Percentiles rank a stretch among this genome's conserved stretches.
Evolutionary conservation across 2,113 vertebrate genomes (phyloP).

Genomic region (Prinia subflava): DNA sequence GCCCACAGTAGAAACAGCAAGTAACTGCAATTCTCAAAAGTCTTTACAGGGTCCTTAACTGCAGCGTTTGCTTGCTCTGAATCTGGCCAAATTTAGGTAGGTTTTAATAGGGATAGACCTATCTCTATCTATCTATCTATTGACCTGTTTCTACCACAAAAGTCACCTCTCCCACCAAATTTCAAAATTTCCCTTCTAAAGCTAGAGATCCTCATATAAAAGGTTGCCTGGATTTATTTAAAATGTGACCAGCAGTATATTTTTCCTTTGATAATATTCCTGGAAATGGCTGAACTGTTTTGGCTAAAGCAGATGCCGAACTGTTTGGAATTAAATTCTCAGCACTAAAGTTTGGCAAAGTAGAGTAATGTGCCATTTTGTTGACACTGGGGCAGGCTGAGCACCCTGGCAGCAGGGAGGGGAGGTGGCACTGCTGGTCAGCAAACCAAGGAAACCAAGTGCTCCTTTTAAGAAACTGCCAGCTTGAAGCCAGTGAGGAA

Average conservation of each 20-base stretch:
- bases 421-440: not conserved
- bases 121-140: too few relatives aligned
- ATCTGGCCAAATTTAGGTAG: not conserved
- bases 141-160: not conserved
- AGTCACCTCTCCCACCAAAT: not conserved
- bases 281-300: not conserved
- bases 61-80: not conserved
- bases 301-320: not conserved
- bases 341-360: not conserved
- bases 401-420: not conserved
- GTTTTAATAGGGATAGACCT: not conserved
- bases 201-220: not conserved
- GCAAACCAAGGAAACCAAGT: not conserved
- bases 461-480: not conserved
- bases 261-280: slow-evolving; percentile 4
- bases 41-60: not conserved
- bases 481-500: not conserved
- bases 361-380: not conserved
- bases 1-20: not conserved
- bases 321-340: not conserved
- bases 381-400: not conserved
- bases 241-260: not conserved
- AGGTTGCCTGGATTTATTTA: not conserved
- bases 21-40: not conserved
- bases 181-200: not conserved